Evolutionary conservation across 1,140 invertebrate genomes (phyloP).

Genomic region (Hestina assimilis): DNA sequence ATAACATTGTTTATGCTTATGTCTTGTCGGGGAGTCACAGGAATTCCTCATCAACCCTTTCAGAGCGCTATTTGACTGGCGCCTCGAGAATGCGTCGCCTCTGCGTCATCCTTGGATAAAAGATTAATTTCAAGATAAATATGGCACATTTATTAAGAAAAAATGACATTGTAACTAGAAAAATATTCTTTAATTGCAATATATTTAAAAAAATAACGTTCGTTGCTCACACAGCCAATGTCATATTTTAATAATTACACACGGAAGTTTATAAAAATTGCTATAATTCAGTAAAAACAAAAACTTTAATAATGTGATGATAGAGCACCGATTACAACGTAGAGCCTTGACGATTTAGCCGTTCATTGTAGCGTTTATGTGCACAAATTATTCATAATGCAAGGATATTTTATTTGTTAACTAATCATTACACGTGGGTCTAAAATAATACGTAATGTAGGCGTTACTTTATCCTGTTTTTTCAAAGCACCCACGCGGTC

Average conservation of each 20-base stretch:
- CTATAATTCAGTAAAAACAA: background rate
- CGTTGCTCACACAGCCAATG: too few species aligned
- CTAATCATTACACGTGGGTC: constrained; percentile 31
- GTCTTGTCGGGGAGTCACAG: constrained; percentile 18
- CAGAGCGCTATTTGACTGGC: constrained; percentile 25
- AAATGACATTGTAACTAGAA: too few species aligned
- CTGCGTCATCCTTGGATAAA: constrained; percentile 18
- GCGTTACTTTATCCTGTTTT: constrained; percentile 40
- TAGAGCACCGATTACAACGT: background rate
- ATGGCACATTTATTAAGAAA: too few species aligned
- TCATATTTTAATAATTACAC: constrained; percentile 2
- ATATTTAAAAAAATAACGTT: background rate
- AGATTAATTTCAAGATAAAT: background rate
- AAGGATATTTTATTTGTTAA: constrained; percentile 6
- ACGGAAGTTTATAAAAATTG: background rate
- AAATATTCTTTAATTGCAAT: background rate
- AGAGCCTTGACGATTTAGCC: constrained; percentile 11
- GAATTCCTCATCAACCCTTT: constrained; percentile 31
- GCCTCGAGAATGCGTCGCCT: constrained; percentile 29
- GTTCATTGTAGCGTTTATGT: background rate
- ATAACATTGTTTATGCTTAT: background rate
- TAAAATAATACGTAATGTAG: constrained; percentile 36
- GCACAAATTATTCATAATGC: constrained; percentile 3
- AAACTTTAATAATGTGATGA: background rate
- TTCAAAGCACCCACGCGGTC: constrained; percentile 48